Evolutionary conservation across 2,113 vertebrate genomes (phyloP).

Genomic region (Dromas ardeola): DNA sequence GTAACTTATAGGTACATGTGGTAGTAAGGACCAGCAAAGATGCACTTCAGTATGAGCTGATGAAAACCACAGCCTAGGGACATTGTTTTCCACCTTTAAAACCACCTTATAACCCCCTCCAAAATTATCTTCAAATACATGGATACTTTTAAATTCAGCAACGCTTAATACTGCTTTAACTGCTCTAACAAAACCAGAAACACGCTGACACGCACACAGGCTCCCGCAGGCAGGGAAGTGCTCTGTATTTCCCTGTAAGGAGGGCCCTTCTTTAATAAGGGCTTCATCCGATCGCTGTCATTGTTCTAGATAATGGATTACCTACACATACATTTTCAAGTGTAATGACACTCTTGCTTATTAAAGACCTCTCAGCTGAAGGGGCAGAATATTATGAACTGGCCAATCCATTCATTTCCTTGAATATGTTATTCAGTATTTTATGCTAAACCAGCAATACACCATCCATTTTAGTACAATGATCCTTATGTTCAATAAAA

Average conservation of each 20-base stretch:
- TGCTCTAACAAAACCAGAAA: not conserved
- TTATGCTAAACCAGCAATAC: slow-evolving; percentile 88
- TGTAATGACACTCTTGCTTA: slow-evolving; percentile 85
- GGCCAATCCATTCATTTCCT: slow-evolving; percentile 84
- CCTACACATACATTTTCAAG: slow-evolving; percentile 84
- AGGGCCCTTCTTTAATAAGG: slow-evolving; percentile 67
- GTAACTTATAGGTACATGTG: not conserved
- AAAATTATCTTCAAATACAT: not conserved
- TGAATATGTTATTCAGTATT: slow-evolving; percentile 86
- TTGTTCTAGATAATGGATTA: slow-evolving; percentile 80
- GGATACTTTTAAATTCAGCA: not conserved
- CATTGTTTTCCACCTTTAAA: not conserved
- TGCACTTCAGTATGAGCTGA: not conserved
- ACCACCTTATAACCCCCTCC: not conserved
- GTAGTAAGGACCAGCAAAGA: not conserved
- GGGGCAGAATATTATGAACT: slow-evolving; percentile 88
- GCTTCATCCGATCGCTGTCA: slow-evolving; percentile 75
- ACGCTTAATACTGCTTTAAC: not conserved
- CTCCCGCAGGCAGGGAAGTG: slow-evolving; percentile 17
- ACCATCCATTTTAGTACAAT: slow-evolving; percentile 89
- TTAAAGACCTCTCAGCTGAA: slow-evolving; percentile 86
- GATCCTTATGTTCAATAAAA: slow-evolving; percentile 91
- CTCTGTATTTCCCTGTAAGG: slow-evolving; percentile 34
- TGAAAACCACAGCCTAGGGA: not conserved
- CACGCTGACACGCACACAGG: not conserved